Base-by-base conservation (phyloP, 37 sponge, comb jelly and placozoan species). In the Corticium candelabrum region DNA sequence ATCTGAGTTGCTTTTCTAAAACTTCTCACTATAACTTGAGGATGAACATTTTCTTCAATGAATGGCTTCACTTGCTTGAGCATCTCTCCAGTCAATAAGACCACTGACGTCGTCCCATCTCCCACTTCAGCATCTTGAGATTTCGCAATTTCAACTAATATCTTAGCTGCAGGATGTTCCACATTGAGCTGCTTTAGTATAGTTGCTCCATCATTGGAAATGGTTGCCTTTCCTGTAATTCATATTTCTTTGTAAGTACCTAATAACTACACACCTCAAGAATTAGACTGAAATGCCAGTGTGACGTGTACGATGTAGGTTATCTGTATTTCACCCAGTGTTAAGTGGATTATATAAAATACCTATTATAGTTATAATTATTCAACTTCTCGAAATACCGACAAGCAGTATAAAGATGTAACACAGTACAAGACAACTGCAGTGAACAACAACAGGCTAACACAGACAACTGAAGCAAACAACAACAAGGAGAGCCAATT, bases 61-160 rank as follows among this genome's bases (percentile, higher is more conserved):
- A 87, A 99, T 0, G 91, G 86, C 78, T 95, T 95, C 74, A 89
- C 95, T 73, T 90, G 86, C 76, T 86, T 99, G 77, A 99, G 82
- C 1, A 99, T 87, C 84, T 99, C 96, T 1, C 89, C 93, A 81
- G 99, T 94, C 37, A 99, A 43, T 35, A 99, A 80, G 0, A 95
- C 97, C 33, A 99, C 96, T 36, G 89, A 84, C 0, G 99, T 99
- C 0, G 99, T 99, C 0, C 99, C 99, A 82, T 99, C 99, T 50
- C 99, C 99, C 39, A 96, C 99, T 84, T 99, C 99, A 32, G 99
- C 91, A 84, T 99, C 99, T 73, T 99, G 99, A 1, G 96, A 95
- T 7, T 89, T 81, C 1, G 99, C 95, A 36, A 99, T 95, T 50
- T 99, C 96, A 3, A 99, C 99, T 37, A 99, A 77, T 1, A 89